Conservation (phyloP, 2,113 vertebrate species). For the Notarius lentiginosus region DNA sequence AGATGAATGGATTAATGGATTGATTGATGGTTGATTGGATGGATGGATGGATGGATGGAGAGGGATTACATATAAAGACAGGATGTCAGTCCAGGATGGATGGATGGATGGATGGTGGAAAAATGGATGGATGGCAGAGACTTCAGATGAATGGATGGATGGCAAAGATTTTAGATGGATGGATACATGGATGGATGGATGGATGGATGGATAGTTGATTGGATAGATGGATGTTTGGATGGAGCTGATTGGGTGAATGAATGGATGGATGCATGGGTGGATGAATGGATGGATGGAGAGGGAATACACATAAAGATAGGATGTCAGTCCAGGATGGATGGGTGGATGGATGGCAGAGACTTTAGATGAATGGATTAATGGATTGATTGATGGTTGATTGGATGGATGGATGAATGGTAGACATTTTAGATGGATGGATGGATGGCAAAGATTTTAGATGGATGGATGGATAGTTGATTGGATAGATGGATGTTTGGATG, state of each 20-base stretch:
- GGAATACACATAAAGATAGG: no score
- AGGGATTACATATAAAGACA: no score
- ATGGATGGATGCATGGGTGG: neutral
- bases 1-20: neutral
- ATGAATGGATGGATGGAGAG: neutral
- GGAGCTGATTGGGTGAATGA: neutral
- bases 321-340: neutral
- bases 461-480: neutral
- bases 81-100: neutral
- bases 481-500: neutral
- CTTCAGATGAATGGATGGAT: neutral
- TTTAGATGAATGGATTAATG: neutral
- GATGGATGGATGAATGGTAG: neutral
- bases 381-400: neutral
- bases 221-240: neutral
- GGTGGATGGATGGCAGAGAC: neutral
- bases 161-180: neutral
- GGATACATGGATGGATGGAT: neutral
- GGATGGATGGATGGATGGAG: neutral
- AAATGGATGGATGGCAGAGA: no score
- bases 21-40: neutral
- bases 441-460: neutral
- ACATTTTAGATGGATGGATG: neutral
- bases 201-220: neutral
- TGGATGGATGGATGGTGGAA: neutral